phyloP scores from a whole-genome alignment of 2,888 invertebrate species.

The Pinctada fucata region DNA sequence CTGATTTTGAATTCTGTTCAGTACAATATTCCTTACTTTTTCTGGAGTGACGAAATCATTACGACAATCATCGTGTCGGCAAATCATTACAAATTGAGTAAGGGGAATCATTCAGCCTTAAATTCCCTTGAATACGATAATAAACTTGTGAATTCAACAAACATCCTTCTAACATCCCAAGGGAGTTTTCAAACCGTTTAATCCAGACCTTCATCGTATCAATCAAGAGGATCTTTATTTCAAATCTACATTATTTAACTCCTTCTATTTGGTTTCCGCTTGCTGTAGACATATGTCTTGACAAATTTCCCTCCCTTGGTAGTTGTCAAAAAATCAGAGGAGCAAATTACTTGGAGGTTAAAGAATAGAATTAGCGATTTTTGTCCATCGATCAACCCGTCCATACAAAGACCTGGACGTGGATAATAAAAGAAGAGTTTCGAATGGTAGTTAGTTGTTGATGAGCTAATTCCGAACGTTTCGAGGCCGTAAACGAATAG shows the following conservation, averaged over 20 bases:
- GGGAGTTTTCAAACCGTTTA: slow-evolving; percentile 3
- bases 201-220: slow-evolving; percentile 4
- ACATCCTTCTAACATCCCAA: background rate
- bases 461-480: too few relatives aligned
- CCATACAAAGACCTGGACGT: too few relatives aligned
- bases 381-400: slow-evolving; percentile 1
- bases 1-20: too few relatives aligned
- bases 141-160: slow-evolving; percentile 9
- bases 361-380: slow-evolving; percentile 10
- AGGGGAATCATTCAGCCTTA: background rate
- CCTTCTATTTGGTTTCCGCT: background rate
- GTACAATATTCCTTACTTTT: background rate
- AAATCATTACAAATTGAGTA: background rate
- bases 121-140: slow-evolving; percentile 2
- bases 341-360: slow-evolving; percentile 13
- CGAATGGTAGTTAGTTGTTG: too few relatives aligned
- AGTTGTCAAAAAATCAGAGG: background rate
- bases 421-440: too few relatives aligned
- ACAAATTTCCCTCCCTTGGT: background rate
- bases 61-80: background rate
- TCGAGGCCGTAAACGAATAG: too few relatives aligned
- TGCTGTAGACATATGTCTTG: background rate
- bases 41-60: background rate
- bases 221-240: slow-evolving; percentile 6
- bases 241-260: slow-evolving; percentile 8